Evolutionary conservation across 2,113 vertebrate species (phyloP).

Genomic region (Leuciscus idus): DNA sequence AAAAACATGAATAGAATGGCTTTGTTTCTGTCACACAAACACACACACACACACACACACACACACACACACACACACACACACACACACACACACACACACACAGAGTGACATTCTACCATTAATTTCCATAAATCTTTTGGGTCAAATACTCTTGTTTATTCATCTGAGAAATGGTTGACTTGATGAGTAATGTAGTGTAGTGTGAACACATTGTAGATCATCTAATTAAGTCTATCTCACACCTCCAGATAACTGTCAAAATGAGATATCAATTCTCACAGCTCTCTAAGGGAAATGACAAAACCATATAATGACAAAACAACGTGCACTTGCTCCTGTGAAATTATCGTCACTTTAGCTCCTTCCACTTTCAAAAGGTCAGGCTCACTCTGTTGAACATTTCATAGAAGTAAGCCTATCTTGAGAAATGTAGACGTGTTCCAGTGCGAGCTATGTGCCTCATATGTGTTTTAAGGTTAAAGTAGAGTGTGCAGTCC

Average conservation of each 20-base stretch:
- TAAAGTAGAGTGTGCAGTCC: constrained; percentile 1
- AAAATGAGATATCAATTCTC: constrained; percentile 16
- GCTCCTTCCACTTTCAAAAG: background rate
- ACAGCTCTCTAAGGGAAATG: constrained; percentile 1
- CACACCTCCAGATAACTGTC: constrained; percentile 27
- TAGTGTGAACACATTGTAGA: constrained; percentile 17
- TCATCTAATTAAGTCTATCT: constrained; percentile 32
- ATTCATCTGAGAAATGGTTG: background rate
- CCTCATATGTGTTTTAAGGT: background rate
- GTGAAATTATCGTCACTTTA: constrained; percentile 34
- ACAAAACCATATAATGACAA: constrained; percentile 21
- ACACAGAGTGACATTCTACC: background rate
- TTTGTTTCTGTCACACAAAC: background rate
- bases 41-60: too few relatives aligned
- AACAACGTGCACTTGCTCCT: constrained; percentile 13
- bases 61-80: too few relatives aligned
- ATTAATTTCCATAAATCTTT: background rate
- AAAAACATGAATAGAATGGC: background rate
- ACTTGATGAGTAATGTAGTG: background rate
- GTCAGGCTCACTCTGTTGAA: background rate
- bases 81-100: background rate
- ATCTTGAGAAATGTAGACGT: background rate
- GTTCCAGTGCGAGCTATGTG: background rate
- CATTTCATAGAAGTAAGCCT: background rate
- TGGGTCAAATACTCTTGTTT: background rate